Conservation (phyloP, 2,113 vertebrate species). For the Nansenia antarctica region DNA sequence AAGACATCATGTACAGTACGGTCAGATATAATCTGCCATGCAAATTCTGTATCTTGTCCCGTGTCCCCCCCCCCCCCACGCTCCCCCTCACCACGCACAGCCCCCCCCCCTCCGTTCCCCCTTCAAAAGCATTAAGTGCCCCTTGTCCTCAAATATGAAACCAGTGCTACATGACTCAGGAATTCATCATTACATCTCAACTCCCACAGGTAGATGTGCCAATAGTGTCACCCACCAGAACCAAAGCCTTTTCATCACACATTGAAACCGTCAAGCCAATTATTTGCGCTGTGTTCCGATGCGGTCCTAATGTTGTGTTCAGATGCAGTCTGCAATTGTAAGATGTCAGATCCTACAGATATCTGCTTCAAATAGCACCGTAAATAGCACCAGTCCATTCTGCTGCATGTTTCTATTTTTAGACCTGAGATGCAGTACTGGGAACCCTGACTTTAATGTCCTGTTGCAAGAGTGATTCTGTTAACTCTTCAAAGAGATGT, state of each 20-base stretch:
- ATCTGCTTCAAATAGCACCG: slow-evolving; percentile 41
- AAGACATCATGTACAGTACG: background rate
- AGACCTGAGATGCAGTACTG: slow-evolving; percentile 71
- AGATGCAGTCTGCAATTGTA: slow-evolving; percentile 23
- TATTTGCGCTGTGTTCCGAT: too few relatives aligned
- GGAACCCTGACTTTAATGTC: slow-evolving; percentile 31
- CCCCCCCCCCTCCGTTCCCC: background rate
- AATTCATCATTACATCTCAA: slow-evolving; percentile 8
- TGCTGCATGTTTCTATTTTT: slow-evolving; percentile 80
- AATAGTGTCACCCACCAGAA: background rate
- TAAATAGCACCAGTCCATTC: slow-evolving; percentile 75
- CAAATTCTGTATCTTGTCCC: background rate
- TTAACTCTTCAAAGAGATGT: slow-evolving; percentile 3
- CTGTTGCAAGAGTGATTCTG: background rate
- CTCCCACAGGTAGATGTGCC: background rate
- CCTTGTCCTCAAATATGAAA: slow-evolving; percentile 15
- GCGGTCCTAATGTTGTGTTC: background rate
- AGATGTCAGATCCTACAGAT: slow-evolving; percentile 46
- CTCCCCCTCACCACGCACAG: background rate
- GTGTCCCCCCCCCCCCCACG: background rate
- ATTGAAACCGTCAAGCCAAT: background rate
- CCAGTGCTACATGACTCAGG: slow-evolving; percentile 22
- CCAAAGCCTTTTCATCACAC: background rate
- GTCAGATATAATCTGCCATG: background rate
- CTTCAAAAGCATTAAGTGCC: too few relatives aligned